Conservation (phyloP, 2,888 invertebrate species). For the Argynnis bischoffii region DNA sequence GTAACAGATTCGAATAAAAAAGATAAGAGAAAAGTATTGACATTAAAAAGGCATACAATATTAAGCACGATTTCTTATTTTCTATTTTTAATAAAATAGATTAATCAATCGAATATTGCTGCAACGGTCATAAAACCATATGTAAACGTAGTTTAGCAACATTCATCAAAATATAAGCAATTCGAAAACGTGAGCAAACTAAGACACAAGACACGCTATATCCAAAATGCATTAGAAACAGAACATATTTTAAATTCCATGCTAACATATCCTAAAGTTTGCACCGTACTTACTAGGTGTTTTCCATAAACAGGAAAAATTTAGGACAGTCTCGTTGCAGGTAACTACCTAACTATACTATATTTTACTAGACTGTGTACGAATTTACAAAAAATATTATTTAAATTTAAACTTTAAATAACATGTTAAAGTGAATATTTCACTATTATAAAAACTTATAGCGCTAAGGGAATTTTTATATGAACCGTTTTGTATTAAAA, state of each 20-base stretch:
- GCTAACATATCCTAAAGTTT: constrained; percentile 20
- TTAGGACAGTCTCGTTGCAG: background rate
- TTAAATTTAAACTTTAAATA: no score
- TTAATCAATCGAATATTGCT: no score
- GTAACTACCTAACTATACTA: background rate
- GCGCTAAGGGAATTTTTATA: no score
- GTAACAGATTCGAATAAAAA: no score
- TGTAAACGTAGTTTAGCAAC: background rate
- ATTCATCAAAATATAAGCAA: constrained; percentile 12
- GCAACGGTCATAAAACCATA: no score
- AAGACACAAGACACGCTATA: constrained; percentile 7
- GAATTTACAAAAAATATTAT: background rate
- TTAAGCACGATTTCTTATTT: no score
- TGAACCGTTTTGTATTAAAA: no score
- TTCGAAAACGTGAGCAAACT: constrained; percentile 2
- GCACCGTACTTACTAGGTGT: background rate
- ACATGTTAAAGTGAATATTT: no score
- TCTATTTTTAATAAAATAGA: no score
- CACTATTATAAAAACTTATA: no score
- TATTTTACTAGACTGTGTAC: background rate
- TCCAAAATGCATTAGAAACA: constrained; percentile 22
- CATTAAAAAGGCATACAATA: no score
- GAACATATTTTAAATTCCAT: constrained; percentile 21
- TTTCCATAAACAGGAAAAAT: background rate
- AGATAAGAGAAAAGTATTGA: no score